Evolutionary conservation across 2,113 vertebrate genomes (phyloP), one percentile per base, ranked within the genome.

Genomic region (Pogona vitticeps): DNA sequence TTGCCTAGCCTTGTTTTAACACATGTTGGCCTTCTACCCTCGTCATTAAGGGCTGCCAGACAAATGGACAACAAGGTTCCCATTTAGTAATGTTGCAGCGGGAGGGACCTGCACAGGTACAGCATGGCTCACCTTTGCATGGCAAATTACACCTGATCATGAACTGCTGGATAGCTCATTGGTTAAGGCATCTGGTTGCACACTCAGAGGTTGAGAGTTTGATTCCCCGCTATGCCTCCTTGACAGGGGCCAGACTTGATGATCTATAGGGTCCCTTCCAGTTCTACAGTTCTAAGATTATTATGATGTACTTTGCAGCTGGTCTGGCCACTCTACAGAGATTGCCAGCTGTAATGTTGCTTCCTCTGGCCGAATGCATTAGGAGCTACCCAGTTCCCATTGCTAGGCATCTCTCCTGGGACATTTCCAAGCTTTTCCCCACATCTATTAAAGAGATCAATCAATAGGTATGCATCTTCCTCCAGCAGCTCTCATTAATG

Each of bases 341-440:
- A 72, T 40, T 26, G 26, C 15, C 26, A 76, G 21, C 23, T 3
- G 7, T 4, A 3, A 5, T 46, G 42, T 13, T 42, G 38, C 42
- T 46, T 40, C 58, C 58, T 61, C 33, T 36, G 56, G n/a, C 63
- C 36, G 31, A n/a, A 31, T 20, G 28, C 40, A 68, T 23, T 56
- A n/a, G 67, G 33, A 83, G 46, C 2, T 12, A 58, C 46, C 23
- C 9, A 31, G 26, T 79, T 71, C 79, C 65, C 71, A 58, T 21
- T 28, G 26, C 52, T 58, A 86, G 0, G 2, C 15, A 63, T 46
- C 42, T 20, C 67, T 76, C 40, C 26, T 78, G 0, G 0, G 76
- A 88, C 56, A 77, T 33, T 71, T 70, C 38, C 77, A 59, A 26
- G n/a, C 61, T 79, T 46, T 85, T 83, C 31, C 82, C 46, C 12